phyloP scores from a whole-genome alignment of 2,888 invertebrate genomes.

The Hoplodrina ambigua region DNA sequence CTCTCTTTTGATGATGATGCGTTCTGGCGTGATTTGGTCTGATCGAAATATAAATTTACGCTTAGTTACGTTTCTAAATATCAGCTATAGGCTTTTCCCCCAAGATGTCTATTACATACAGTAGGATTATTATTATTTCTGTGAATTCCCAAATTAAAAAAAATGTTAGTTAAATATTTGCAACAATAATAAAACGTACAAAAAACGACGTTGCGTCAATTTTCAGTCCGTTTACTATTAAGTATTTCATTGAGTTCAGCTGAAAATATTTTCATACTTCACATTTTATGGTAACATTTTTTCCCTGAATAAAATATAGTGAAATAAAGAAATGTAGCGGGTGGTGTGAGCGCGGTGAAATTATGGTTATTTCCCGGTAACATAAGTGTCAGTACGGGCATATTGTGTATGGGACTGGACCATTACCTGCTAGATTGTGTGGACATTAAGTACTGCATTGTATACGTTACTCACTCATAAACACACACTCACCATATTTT shows the following conservation, averaged over 20 bases:
- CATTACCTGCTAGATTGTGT: constrained; percentile 39
- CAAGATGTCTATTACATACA: background rate
- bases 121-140: background rate
- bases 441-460: constrained; percentile 40
- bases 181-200: background rate
- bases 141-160: background rate
- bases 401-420: constrained; percentile 37
- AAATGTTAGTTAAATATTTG: background rate
- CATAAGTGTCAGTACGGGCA: constrained; percentile 36
- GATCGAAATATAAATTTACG: background rate
- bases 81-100: too few relatives aligned
- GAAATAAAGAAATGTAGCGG: constrained; percentile 46
- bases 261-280: constrained; percentile 36
- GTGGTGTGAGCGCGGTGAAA: constrained; percentile 24
- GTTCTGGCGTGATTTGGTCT: too few relatives aligned
- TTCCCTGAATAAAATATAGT: constrained; percentile 50
- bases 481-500: constrained; percentile 23
- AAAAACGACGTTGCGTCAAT: constrained; percentile 4
- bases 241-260: constrained; percentile 13
- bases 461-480: constrained; percentile 55
- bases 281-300: constrained; percentile 31
- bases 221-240: constrained; percentile 7
- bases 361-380: constrained; percentile 54
- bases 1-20: too few relatives aligned
- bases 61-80: background rate